phyloP scores from a whole-genome alignment of 2,113 vertebrate genomes.

The Pygathrix nemaeus region DNA sequence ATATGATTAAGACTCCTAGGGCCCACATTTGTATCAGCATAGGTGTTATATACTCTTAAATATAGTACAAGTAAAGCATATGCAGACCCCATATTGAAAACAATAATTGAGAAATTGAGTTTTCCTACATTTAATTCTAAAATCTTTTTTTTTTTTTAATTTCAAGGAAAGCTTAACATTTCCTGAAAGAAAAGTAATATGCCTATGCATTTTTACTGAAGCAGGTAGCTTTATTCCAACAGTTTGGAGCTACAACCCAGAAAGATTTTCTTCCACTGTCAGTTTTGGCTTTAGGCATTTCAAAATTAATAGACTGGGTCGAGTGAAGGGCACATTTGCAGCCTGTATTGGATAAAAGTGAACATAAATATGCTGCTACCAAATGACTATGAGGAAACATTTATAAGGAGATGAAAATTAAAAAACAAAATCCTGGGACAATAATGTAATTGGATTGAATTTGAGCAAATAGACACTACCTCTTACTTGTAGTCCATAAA shows the following conservation, averaged over 20 bases:
- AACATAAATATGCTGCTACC: slow-evolving; percentile 45
- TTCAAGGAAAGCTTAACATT: background rate
- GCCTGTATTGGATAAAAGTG: slow-evolving; percentile 45
- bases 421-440: background rate
- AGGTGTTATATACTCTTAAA: background rate
- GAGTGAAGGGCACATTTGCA: slow-evolving; percentile 43
- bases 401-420: slow-evolving; percentile 20
- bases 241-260: background rate
- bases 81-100: background rate
- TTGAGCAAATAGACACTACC: background rate
- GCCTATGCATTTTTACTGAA: background rate
- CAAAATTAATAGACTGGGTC: slow-evolving; percentile 67
- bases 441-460: slow-evolving; percentile 48
- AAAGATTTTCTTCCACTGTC: slow-evolving; percentile 13
- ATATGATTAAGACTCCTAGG: background rate
- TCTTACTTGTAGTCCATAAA: background rate
- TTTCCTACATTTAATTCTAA: background rate
- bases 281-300: slow-evolving; percentile 58
- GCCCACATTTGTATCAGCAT: background rate
- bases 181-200: background rate
- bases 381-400: slow-evolving; percentile 49
- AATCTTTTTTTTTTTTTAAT: background rate
- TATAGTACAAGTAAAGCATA: background rate
- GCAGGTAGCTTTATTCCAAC: background rate
- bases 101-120: background rate